Percentiles rank a stretch among this genome's conserved stretches.
These are phyloP conservation scores for Antheraea yamamai DNA, from an alignment of 2,888 invertebrate species.

Conservation along the genomic window DNA sequence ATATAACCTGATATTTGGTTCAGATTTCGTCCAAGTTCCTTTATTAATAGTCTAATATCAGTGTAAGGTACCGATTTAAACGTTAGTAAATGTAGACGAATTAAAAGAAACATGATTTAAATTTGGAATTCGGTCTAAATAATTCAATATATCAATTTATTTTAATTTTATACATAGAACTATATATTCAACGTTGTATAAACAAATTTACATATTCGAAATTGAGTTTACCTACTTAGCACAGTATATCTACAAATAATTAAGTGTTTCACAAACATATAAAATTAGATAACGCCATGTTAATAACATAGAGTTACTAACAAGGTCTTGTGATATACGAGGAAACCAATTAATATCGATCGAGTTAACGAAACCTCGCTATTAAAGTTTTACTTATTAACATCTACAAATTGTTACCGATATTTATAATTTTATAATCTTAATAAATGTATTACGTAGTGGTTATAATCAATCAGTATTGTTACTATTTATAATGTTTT, in stretches of 20 bases:
- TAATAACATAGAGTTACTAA: background rate
- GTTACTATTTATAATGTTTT: conserved; percentile 48
- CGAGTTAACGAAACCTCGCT: conserved; percentile 21
- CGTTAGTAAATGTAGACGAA: background rate
- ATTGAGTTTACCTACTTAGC: background rate
- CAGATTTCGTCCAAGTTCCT: background rate
- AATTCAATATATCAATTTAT: background rate
- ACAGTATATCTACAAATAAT: background rate
- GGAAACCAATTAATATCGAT: conserved; percentile 9
- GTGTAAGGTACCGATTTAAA: background rate
- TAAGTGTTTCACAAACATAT: background rate
- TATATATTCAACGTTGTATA: background rate
- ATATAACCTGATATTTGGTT: background rate
- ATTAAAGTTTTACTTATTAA: conserved; percentile 9
- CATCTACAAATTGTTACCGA: conserved; percentile 3
- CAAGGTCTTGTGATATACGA: background rate
- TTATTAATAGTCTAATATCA: background rate
- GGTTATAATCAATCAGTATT: conserved; percentile 52
- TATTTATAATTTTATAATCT: conserved; percentile 8
- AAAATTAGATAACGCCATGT: background rate
- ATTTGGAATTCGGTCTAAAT: background rate
- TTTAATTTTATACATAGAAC: background rate
- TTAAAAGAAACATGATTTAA: background rate
- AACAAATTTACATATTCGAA: background rate
- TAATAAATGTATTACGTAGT: conserved; percentile 24